Base-by-base conservation (phyloP, 1,140 invertebrate species). In the Leptonema lineaticorne region DNA sequence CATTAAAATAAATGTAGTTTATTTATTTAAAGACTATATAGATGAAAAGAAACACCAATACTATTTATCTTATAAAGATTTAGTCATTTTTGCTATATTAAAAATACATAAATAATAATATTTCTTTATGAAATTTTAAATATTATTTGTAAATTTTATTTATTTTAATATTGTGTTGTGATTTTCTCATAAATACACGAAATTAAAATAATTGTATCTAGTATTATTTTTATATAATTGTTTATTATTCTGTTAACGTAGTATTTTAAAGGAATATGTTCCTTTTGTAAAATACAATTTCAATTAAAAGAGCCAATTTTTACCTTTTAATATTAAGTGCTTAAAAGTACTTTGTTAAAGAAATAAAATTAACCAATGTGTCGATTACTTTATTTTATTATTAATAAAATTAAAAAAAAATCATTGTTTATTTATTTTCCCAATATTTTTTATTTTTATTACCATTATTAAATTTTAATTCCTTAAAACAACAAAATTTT, bases 141-240 rank as follows among this genome's bases (percentile, higher is more conserved):
- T 53, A 53, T 53, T 53, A 53, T 53, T 53, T 53, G 50, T 53
- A 53, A 53, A 53, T 53, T 26, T 26, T 53, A 53, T 53, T 26
- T 53, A 53, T 26, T 53, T 18, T 41, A 11, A 11, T 53, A 26
- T 53, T 53, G 20, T 53, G 50, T 53, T 53, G 50, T 53, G 50
- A 53, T 53, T 41, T 33, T 53, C 24, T 26, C 20, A 18, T 20
- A 26, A 41, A 16, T 14, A 26, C 14, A 11, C 46, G 14, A 48
- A 24, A 53, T 26, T 53, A 22, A 1, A 7, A 7, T 53, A 33
- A 11, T 33, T 41, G 11, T 41, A 4, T 41, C 16, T 16, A 41
- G 37, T 41, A 41, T 41, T 41, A 41, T 41, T 41, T 41, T 16
- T 11, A 2, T 41, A 41, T 16, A 16, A 14, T 16, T 41, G 16